Conservation (phyloP, 2,888 invertebrate genomes). For the Ichneumoninae sp. region DNA sequence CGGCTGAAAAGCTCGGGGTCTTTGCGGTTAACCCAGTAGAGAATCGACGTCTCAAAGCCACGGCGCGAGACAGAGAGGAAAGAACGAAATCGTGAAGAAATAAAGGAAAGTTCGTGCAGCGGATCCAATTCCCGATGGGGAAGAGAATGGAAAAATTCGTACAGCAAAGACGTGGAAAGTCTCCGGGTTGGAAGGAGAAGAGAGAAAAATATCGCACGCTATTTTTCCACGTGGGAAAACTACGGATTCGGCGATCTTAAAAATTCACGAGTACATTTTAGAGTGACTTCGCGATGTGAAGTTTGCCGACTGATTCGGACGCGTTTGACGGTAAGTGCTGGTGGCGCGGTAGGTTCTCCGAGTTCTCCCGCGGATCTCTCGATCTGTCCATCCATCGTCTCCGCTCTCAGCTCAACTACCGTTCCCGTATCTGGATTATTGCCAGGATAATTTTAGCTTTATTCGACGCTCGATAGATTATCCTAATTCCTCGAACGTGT, state of each 20-base stretch:
- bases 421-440: conserved; percentile 74
- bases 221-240: neutral
- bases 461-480: conserved; percentile 78
- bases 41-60: conserved; percentile 46
- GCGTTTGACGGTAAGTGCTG: conserved; percentile 53
- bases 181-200: neutral
- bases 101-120: neutral
- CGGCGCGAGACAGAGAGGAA: conserved; percentile 1
- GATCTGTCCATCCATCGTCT: conserved; percentile 58
- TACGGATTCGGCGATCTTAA: neutral
- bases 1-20: conserved; percentile 35
- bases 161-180: neutral
- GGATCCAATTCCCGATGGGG: conserved; percentile 44
- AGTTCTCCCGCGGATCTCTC: conserved; percentile 42
- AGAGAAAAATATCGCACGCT: neutral
- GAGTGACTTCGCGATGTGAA: neutral
- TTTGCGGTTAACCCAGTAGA: conserved; percentile 54
- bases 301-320: conserved; percentile 30
- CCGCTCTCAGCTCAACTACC: conserved; percentile 55
- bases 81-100: conserved; percentile 10
- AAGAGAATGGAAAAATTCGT: conserved; percentile 30
- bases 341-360: conserved; percentile 22
- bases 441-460: conserved; percentile 79
- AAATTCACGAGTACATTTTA: neutral
- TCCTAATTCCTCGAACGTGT: conserved; percentile 75